These are phyloP conservation scores for Euborellia annulipes DNA, from an alignment of 1,140 invertebrate genomes.

Conservation along the genomic window DNA sequence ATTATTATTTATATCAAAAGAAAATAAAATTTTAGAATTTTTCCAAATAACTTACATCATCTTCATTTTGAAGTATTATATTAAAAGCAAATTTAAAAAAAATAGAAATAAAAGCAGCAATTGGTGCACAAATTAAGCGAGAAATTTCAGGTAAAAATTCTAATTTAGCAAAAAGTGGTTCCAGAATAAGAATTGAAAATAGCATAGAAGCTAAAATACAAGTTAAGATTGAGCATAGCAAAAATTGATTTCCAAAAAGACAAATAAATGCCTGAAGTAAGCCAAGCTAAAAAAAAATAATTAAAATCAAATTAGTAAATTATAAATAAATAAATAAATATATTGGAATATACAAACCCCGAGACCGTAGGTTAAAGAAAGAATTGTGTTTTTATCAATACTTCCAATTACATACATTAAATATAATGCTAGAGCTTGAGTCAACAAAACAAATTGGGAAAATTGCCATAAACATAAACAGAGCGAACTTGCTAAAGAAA, in stretches of 20 bases:
- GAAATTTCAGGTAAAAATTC: conserved; percentile 29
- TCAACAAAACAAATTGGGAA: conserved; percentile 59
- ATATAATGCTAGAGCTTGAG: conserved; percentile 45
- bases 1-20: background rate
- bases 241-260: conserved; percentile 46
- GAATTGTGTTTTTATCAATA: conserved; percentile 30
- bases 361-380: conserved; percentile 27
- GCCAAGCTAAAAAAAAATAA: conserved; percentile 26
- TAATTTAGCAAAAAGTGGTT: conserved; percentile 12
- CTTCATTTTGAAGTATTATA: conserved; percentile 30
- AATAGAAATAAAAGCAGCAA: conserved; percentile 18
- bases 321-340: conserved; percentile 19
- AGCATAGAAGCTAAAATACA: conserved; percentile 26
- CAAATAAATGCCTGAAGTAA: conserved; percentile 28
- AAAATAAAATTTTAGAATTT: conserved; percentile 7
- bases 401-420: conserved; percentile 44
- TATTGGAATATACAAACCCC: conserved; percentile 30
- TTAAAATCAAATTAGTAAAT: no score
- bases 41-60: conserved; percentile 38
- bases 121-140: background rate
- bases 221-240: conserved; percentile 49
- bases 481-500: conserved; percentile 22
- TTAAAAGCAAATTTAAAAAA: conserved; percentile 30
- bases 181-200: conserved; percentile 24
- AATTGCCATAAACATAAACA: conserved; percentile 56